A percentile compares a stretch with the other conserved stretches of the same genome.
These are phyloP conservation scores for Eulemur macaco DNA, from an alignment of 2,113 vertebrate genomes.

Conservation along the genomic window DNA sequence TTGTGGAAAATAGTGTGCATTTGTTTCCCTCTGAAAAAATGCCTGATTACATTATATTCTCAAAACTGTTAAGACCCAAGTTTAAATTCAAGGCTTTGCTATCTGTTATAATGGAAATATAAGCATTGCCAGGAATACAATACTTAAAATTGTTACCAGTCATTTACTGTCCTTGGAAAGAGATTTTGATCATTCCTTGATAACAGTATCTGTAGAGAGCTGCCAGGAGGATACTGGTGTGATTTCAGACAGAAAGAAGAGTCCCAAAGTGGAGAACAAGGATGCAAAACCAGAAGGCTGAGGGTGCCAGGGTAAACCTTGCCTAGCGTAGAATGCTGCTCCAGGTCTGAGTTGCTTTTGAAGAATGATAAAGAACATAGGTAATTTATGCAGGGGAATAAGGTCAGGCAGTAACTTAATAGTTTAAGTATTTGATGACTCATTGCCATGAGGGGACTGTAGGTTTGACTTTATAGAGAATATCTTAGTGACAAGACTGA, in stretches of 20 bases:
- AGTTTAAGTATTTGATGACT: constrained; percentile 24
- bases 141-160: background rate
- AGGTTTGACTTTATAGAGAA: background rate
- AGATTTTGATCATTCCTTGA: background rate
- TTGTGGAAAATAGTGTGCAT: background rate
- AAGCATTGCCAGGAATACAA: background rate
- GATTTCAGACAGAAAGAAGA: background rate
- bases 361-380: background rate
- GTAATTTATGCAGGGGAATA: background rate
- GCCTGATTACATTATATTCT: background rate
- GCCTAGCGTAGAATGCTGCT: background rate
- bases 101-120: background rate
- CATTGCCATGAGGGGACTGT: background rate
- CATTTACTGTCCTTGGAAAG: background rate
- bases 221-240: background rate
- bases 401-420: background rate
- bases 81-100: constrained; percentile 11
- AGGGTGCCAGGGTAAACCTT: background rate
- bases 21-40: background rate
- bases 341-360: background rate
- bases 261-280: background rate
- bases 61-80: background rate
- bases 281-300: background rate
- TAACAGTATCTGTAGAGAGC: background rate
- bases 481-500: background rate